A percentile compares a stretch with the other conserved stretches of the same genome.
Conservation (phyloP, 1,140 invertebrate species). For the Ridgeia piscesae region DNA sequence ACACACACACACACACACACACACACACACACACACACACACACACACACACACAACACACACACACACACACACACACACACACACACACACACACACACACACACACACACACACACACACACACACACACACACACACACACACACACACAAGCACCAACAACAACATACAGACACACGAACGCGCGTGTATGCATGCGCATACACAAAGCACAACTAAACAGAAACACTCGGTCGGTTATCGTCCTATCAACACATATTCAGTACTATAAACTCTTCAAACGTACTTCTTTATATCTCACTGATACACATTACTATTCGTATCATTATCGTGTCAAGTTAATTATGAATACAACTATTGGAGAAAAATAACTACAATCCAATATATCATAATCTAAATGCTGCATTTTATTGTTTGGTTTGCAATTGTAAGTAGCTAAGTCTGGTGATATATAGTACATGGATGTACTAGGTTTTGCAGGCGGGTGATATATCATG, state of each 20-base stretch:
- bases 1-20: too few species aligned
- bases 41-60: too few species aligned
- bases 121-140: slow-evolving; percentile 3
- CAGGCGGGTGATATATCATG: too few species aligned
- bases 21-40: too few species aligned
- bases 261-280: neutral
- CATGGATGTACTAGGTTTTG: too few species aligned
- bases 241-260: neutral
- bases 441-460: too few species aligned
- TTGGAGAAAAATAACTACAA: neutral
- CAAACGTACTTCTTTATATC: neutral
- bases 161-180: neutral
- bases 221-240: neutral
- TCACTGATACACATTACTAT: neutral
- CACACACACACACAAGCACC: neutral
- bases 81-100: neutral
- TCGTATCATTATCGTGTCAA: neutral
- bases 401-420: too few species aligned
- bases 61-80: slow-evolving; percentile 4
- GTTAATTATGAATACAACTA: neutral
- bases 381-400: neutral
- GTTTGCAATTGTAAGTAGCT: too few species aligned
- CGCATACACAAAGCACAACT: neutral
- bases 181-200: neutral
- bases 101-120: neutral